Base-by-base conservation (phyloP, 1,140 invertebrate species). In the Drosophila yakuba region DNA sequence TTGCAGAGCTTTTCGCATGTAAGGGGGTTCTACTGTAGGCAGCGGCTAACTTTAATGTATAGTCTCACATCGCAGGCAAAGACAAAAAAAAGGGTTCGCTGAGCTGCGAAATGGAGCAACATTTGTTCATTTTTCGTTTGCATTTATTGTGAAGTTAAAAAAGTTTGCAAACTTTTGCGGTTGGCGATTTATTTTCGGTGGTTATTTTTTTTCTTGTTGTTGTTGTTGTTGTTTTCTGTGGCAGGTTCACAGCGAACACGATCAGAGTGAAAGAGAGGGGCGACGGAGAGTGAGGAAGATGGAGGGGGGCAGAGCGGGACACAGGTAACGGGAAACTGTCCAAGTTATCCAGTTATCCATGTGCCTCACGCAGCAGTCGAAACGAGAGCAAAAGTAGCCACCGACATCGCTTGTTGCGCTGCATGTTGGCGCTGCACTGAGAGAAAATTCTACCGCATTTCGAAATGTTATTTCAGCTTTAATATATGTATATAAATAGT, bases 311-410 rank as follows among this genome's bases (percentile, higher is more conserved):
- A 5, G 45, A 48, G 47, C 4, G 35, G 32, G 43, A 12, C 50
- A 23, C 28, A 28, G 51, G 66, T 58, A 71, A 76, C 58, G 66
- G 66, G 74, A 78, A 69, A 51, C 52, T 55, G 64, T 68, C 55
- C 54, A 76, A 76, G 66, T 71, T 72, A 72, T 71, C 66, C 66
- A 78, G 67, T 80, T 80, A 66, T 61, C 74, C 82, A 86, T 81
- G 81, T 74, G 77, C 73, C 81, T 62, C 78, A 84, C 82, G 83
- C 82, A 83, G 74, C 57, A 55, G 57, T 78, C 41, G 74, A 81
- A 86, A 86, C 75, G 74, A 78, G 79, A 88, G 74, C 82, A 86
- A 86, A 86, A 83, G 58, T 67, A 63, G 76, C 59, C 60, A 62
- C 54, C 64, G 73, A 74, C 54, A 75, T 64, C 74, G 72, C 39